Conservation (phyloP, 2,113 vertebrate genomes). For the Calonectris borealis region DNA sequence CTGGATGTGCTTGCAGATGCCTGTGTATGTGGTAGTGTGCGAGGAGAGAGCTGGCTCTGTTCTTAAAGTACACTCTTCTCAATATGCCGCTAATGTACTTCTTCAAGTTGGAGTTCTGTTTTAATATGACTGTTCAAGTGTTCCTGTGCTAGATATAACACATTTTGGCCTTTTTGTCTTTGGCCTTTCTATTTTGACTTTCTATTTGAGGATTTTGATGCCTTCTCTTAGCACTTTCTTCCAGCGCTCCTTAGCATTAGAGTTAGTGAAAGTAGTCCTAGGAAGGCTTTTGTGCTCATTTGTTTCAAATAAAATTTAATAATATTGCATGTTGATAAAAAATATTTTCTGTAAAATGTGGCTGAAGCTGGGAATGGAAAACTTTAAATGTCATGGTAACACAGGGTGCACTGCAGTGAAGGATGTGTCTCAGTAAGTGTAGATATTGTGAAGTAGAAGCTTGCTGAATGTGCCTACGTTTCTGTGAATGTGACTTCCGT, state of each 20-base stretch:
- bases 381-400: background rate
- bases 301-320: background rate
- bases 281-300: background rate
- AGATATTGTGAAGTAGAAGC: background rate
- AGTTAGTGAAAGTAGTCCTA: background rate
- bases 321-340: background rate
- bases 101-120: background rate
- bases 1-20: background rate
- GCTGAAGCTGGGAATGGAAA: background rate
- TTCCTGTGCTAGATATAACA: background rate
- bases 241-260: background rate
- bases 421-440: background rate
- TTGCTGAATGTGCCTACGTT: accelerated
- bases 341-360: background rate
- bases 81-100: background rate
- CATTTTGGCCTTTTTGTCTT: background rate
- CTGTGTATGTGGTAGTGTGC: accelerated
- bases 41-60: background rate
- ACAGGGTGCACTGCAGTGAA: background rate
- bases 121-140: background rate
- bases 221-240: background rate
- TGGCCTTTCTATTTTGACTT: background rate
- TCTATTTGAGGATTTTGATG: background rate
- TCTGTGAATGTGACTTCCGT: background rate
- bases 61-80: background rate